phyloP scores from a whole-genome alignment of 2,797 vertebrate species.

The Phoebastria nigripes region DNA sequence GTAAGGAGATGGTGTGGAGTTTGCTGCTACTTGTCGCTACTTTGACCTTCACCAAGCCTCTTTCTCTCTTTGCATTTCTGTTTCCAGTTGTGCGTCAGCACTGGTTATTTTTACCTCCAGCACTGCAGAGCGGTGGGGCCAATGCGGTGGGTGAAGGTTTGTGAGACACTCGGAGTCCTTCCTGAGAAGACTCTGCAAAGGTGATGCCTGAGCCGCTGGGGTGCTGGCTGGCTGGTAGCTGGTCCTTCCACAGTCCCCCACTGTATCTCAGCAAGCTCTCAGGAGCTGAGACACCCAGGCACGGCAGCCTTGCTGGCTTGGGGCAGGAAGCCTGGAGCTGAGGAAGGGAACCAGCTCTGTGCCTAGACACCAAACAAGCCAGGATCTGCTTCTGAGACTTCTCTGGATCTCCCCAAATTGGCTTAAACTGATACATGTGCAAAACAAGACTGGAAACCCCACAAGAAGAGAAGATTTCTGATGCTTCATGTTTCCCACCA shows the following conservation, averaged over 20 bases:
- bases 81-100: not conserved
- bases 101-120: not conserved
- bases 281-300: not conserved
- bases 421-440: not conserved
- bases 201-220: accelerated
- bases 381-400: not conserved
- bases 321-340: not conserved
- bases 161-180: not conserved
- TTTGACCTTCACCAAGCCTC: not conserved
- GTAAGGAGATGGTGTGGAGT: not conserved
- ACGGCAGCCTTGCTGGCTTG: not conserved
- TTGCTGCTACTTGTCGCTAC: not conserved
- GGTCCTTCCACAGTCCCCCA: not conserved
- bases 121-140: not conserved
- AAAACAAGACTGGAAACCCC: not conserved
- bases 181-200: not conserved
- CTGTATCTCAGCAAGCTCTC: not conserved
- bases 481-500: not conserved
- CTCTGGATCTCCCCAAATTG: not conserved
- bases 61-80: not conserved
- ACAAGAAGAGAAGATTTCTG: not conserved
- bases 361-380: not conserved
- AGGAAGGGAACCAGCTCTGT: not conserved
- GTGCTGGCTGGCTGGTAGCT: not conserved
- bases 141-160: not conserved